Evolutionary conservation across 2,888 invertebrate species (phyloP).

Genomic region (Microctonus aethiopoides): DNA sequence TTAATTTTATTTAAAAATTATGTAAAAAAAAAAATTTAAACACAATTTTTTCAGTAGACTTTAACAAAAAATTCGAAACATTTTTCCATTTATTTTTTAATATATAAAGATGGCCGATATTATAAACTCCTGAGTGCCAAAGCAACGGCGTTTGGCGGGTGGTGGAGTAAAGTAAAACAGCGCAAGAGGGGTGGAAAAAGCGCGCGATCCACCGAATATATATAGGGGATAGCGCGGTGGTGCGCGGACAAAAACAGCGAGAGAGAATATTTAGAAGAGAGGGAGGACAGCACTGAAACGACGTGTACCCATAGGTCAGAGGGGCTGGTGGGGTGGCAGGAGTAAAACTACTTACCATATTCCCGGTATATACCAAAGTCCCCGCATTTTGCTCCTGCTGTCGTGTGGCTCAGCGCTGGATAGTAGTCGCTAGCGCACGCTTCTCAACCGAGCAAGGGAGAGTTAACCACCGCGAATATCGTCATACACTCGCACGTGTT

Average conservation of each 20-base stretch:
- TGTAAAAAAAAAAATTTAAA: too few relatives aligned
- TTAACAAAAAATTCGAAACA: too few relatives aligned
- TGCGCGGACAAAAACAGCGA: slow-evolving; percentile 38
- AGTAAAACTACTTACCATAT: slow-evolving; percentile 66
- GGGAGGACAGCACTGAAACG: slow-evolving; percentile 45
- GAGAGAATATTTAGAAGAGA: slow-evolving; percentile 33
- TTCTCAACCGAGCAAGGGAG: slow-evolving; percentile 44
- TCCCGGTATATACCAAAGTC: slow-evolving; percentile 62
- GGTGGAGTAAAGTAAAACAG: slow-evolving; percentile 41
- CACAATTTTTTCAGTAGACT: too few relatives aligned
- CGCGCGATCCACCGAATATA: slow-evolving; percentile 10
- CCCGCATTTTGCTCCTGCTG: slow-evolving; percentile 54
- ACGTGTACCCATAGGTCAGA: slow-evolving; percentile 39
- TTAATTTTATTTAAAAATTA: too few relatives aligned
- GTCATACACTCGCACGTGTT: slow-evolving; percentile 21
- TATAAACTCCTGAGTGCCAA: slow-evolving; percentile 28
- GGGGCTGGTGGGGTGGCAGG: slow-evolving; percentile 54
- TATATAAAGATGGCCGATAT: slow-evolving; percentile 14
- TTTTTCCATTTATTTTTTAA: too few relatives aligned
- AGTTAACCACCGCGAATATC: slow-evolving; percentile 20
- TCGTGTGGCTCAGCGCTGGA: slow-evolving; percentile 50
- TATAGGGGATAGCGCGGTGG: slow-evolving; percentile 28
- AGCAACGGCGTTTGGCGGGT: slow-evolving; percentile 20
- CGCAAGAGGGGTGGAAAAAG: slow-evolving; percentile 27
- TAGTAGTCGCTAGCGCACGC: slow-evolving; percentile 61